phyloP scores from a whole-genome alignment of 2,113 vertebrate species.

The Paedocypris sp. region DNA sequence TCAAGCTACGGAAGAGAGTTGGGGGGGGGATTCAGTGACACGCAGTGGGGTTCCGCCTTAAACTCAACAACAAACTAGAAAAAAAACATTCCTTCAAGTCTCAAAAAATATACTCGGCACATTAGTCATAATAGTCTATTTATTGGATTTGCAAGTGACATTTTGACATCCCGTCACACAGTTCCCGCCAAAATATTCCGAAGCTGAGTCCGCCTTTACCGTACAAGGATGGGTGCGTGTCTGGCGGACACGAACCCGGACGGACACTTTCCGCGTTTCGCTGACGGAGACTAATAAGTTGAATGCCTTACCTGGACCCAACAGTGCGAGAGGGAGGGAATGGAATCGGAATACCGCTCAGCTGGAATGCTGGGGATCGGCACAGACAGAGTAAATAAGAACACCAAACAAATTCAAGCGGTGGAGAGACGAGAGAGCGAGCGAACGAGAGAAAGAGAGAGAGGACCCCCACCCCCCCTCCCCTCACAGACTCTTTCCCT shows the following conservation, averaged over 20 bases:
- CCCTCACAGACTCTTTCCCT: not conserved
- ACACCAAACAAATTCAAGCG: slow-evolving; percentile 5
- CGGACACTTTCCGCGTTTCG: not conserved
- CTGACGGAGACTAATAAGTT: not conserved
- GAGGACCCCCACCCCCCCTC: slow-evolving; percentile 1
- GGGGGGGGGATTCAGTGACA: too few species aligned
- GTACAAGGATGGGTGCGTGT: too few species aligned
- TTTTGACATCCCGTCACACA: too few species aligned
- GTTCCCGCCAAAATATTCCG: too few species aligned
- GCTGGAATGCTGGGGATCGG: not conserved
- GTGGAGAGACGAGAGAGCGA: slow-evolving; percentile 1
- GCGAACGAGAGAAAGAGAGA: slow-evolving; percentile 7
- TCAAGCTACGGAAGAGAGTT: too few species aligned
- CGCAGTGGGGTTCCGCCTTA: too few species aligned
- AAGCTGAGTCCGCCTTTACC: too few species aligned
- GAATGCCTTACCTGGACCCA: slow-evolving; percentile 9
- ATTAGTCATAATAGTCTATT: too few species aligned
- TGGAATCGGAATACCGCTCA: not conserved
- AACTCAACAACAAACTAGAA: too few species aligned
- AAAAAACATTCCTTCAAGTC: too few species aligned
- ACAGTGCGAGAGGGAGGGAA: slow-evolving; percentile 4
- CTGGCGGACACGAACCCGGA: not conserved
- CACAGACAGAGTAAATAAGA: not conserved
- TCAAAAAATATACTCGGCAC: too few species aligned
- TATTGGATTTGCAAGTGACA: too few species aligned